Base-by-base conservation (phyloP, 2,113 vertebrate species). In the Euleptes europaea region DNA sequence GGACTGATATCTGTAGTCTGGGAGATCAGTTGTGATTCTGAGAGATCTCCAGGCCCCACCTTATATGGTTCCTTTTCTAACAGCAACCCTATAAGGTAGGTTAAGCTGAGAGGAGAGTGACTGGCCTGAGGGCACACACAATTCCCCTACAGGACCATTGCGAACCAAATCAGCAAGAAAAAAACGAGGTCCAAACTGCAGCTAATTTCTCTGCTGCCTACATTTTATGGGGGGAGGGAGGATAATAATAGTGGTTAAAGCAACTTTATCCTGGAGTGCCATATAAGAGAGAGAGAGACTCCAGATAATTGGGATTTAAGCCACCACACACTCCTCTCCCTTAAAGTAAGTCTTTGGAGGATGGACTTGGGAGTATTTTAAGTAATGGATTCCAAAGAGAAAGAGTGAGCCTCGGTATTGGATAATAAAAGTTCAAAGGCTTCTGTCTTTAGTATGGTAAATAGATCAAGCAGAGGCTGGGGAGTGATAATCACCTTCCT, bases 381-480 rank as follows among this genome's bases (percentile, higher is more conserved):
- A 78, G 72, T 75, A 85, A 78, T 85, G 77, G 83, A 63, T 85
- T 85, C 83, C 66, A 31, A 77, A 81, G 35, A 65, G 71, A 57
- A 38, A 51, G n/a, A 81, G 44, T 2, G 42, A 42, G 49, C 35
- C 49, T 71, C 60, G 31, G 83, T 47, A 44, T 63, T 44, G 38
- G 83, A 65, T 73, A 65, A 65, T 71, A 72, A 57, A 65, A 79
- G 84, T 85, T 85, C 84, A 85, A 85, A 85, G 84, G 77, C 84
- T 78, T 51, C 31, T 65, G 84, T 80, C 76, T 72, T 85, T 21
- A 60, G 51, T 49, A 85, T 85, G 84, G 84, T 80, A 80, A 85
- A 85, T 71, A 85, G 84, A 85, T 79, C 84, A 73, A 38, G 77
- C 67, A 15, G n/a, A 85, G 33, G 17, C 6, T 1, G 31, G 47